Percentiles rank a stretch among this genome's conserved stretches.
These are phyloP conservation scores for Romanogobio albipinnatus DNA, from an alignment of 2,113 vertebrate species.

Conservation along the genomic window DNA sequence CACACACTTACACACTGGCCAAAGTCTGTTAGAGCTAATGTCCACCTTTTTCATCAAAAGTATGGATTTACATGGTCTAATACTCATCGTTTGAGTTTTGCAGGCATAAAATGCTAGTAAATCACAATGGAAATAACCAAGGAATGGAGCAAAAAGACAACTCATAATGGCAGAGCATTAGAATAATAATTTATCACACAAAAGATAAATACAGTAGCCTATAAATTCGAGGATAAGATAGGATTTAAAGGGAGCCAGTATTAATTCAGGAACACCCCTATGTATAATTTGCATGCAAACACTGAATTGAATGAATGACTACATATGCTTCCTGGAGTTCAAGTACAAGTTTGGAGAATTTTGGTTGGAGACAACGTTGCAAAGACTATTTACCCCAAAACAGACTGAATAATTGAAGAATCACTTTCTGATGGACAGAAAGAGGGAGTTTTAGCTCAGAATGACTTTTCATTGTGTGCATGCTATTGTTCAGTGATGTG, in stretches of 20 bases:
- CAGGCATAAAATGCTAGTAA: background rate
- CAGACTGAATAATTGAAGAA: background rate
- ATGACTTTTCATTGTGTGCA: conserved; percentile 18
- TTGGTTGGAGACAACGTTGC: background rate
- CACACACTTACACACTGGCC: conserved; percentile 62
- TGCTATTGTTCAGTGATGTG: conserved; percentile 31
- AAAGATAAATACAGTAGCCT: background rate
- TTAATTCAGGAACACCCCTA: conserved; percentile 11
- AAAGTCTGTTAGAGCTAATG: conserved; percentile 38
- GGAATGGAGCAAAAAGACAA: background rate
- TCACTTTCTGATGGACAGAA: conserved; percentile 4
- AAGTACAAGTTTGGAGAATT: background rate
- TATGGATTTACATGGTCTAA: conserved; percentile 14
- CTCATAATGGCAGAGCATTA: background rate
- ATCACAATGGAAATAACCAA: background rate
- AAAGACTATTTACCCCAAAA: conserved; percentile 5
- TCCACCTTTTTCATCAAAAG: conserved; percentile 17
- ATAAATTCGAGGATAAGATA: conserved; percentile 9
- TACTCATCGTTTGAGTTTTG: background rate
- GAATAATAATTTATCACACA: background rate
- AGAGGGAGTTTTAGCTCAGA: conserved; percentile 25
- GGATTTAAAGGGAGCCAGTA: conserved; percentile 1
- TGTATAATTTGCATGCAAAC: conserved; percentile 25
- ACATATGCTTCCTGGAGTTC: background rate
- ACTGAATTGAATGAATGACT: background rate